Evolutionary conservation across 2,888 invertebrate species (phyloP), one percentile per base, ranked within the genome.

Genomic region (Lasioglossum vierecki): DNA sequence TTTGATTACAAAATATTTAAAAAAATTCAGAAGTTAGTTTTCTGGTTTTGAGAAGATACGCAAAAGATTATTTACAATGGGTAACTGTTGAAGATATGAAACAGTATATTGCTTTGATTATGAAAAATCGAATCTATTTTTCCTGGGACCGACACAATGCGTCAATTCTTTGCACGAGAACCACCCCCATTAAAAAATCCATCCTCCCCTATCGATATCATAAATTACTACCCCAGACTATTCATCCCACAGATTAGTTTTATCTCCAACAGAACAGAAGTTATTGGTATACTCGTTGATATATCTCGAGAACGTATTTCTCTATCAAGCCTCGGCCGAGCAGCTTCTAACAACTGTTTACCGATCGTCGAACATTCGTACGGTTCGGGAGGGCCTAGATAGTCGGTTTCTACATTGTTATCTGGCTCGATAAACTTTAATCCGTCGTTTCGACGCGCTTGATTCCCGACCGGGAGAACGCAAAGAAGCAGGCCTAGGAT

Each of bases 391-490:
- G 66, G 60, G 72, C 18, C 30, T n/a, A 72, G 73, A 83, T 76
- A 83, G 22, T 44, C 15, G 30, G 60, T 30, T 74, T 76, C 79
- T 30, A 63, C 72, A 13, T 77, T 76, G 57, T 49, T 83, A 83
- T 79, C 79, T 68, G 66, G 1, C 30, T 22, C 60, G 83, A 85
- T 79, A 83, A 83, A 85, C 83, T 57, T 78, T 79, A 84, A 79
- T 84, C 79, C 79, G 72, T 76, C 44, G 75, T 81, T 81, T 82
- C 77, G 44, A 63, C 76, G 18, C 49, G n/a, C 15, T 60, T 13
- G 35, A 75, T 22, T 22, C 74, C 41, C 44, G 60, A 41, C 30
- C 4, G 35, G 49, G 60, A 35, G 4, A 63, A 70, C 68, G n/a
- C 35, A 39, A 57, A 39, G 72, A 79, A 66, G 22, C 26, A 11